Base-by-base conservation (phyloP, 2,113 vertebrate species). In the Tragelaphus buxtoni region DNA sequence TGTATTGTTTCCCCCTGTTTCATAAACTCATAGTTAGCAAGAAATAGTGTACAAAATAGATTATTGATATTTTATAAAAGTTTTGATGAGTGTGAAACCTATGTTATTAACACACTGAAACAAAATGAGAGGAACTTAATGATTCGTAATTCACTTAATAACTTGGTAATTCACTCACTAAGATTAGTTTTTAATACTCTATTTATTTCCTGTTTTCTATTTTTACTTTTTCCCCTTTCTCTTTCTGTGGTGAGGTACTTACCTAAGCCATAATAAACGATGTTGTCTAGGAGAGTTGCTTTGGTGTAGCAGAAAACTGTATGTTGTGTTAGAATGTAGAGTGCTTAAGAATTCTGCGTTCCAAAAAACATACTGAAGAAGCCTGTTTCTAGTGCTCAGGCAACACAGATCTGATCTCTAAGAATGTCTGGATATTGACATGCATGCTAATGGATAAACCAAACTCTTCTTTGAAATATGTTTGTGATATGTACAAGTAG, bases 401-500 rank as follows among this genome's bases (percentile, higher is more conserved):
- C 85, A 90, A 45, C 69, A 74, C 45, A 76, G 60, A 92, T 55
- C 9, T 74, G 58, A 94, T 88, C 35, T 94, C 76, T 47, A 61
- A 88, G 86, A 96, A 76, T 7, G 61, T 65, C 53, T 92, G 39
- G 60, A 63, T 90, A 86, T 86, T 92, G 39, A 81, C 47, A 74
- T 94, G 32, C 85, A 92, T 39, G 65, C 65, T 72, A 74, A 97
- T 90, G 61, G 89, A 92, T 58, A 94, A 58, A 74, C 11, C 42
- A 72, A 28, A 80, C 79, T 88, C 28, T 39, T 84, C 39, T 87
- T 81, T 84, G 82, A 95, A 83, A 56, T 93, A 49, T 91, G 49
- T 93, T 82, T 95, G 55, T 94, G 88, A 53, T 94, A 39, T 39
- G 51, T 90, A 77, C 30, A 94, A 49, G 35, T 94, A 84, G 69